Evolutionary conservation across 1,140 invertebrate genomes (phyloP), one percentile per base, ranked within the genome.

Genomic region (Anastrepha ludens): DNA sequence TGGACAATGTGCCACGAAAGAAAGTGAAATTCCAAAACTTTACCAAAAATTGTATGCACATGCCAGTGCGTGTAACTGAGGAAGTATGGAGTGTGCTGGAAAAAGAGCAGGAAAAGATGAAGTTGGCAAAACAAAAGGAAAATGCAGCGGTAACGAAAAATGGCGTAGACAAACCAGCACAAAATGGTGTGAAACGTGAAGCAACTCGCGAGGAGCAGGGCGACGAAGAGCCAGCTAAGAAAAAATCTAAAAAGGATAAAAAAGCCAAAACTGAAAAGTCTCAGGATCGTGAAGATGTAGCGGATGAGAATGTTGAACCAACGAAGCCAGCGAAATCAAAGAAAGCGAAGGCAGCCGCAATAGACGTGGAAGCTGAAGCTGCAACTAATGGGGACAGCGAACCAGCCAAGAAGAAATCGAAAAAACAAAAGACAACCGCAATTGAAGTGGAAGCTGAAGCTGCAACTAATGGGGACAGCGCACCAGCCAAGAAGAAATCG

Each of bases 1-100:
- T 96, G 91, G 95, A 96, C 74, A 99, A 99, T 92, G 97, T 99
- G 90, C 98, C 98, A n/a, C 94, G 98, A 62, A 99, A 99, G 92
- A 97, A 97, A 91, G 93, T 94, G 0, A 98, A 98, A 92, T 99
- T 99, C 94, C 94, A 97, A 88, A 97, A 97, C 90, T 97, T 97
- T 93, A 94, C 96, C 8, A 95, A 94, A 89, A 96, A 94, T 93
- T 94, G 95, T 44, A 94, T 95, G 58, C 93, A 94, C 17, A 94
- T 94, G 47, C 95, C 94, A 86, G 92, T 91, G 65, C 90, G 94
- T 70, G 94, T 96, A 88, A 94, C 96, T 85, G 94, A 96, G 65
- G 94, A 94, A 88, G 95, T 96, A 13, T 97, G 96, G 96, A 91
- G 94, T 64, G 94, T 96, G 89, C 95, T 97, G 88, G 96, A 97